These are phyloP conservation scores for Amphimedon queenslandica DNA, from an alignment of 37 sponge, comb jelly and placozoan species.

Conservation along the genomic window DNA sequence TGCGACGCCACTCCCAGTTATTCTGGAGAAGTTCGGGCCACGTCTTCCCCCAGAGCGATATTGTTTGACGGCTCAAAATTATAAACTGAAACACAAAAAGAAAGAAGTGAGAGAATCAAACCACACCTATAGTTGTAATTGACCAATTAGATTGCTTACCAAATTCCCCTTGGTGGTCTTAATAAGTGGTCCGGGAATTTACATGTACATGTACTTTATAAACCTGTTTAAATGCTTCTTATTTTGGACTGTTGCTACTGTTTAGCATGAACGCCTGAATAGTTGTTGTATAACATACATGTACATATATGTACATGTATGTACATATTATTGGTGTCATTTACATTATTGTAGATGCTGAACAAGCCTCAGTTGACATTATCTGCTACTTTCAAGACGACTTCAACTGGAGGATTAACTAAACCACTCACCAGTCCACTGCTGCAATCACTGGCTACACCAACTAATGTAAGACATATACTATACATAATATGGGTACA, in stretches of 20 bases:
- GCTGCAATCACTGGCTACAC: background rate
- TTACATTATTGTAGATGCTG: background rate
- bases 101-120: slow-evolving; percentile 50
- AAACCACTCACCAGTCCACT: slow-evolving; percentile 38
- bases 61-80: slow-evolving; percentile 91
- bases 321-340: background rate
- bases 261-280: no score
- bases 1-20: slow-evolving; percentile 83
- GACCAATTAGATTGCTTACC: no score
- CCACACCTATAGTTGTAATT: no score
- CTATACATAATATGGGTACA: no score
- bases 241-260: no score
- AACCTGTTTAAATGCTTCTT: no score
- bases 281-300: no score
- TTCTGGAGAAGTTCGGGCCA: slow-evolving; percentile 92
- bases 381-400: slow-evolving; percentile 43
- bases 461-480: background rate
- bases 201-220: no score
- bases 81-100: slow-evolving; percentile 53
- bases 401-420: background rate
- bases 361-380: slow-evolving; percentile 52
- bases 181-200: no score
- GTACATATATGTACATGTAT: background rate
- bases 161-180: no score
- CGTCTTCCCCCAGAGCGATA: slow-evolving; percentile 95